These are phyloP conservation scores for Euphonia xanthogaster DNA, from an alignment of 2,797 vertebrate genomes.

Conservation along the genomic window DNA sequence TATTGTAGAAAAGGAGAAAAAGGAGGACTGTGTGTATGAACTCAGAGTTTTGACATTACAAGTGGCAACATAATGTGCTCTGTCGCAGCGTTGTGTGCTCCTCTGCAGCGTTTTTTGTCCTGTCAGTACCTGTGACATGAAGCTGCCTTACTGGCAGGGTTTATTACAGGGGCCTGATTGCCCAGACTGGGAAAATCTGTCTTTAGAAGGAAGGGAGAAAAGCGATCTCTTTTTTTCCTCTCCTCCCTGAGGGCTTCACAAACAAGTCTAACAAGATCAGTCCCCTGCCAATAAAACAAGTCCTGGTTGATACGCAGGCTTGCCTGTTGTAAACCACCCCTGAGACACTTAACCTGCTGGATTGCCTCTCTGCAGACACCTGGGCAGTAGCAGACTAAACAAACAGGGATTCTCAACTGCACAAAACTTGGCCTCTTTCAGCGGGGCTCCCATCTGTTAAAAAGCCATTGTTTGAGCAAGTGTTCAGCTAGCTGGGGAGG, in stretches of 20 bases:
- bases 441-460: slow-evolving; percentile 93
- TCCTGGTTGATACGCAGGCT: neutral
- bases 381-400: slow-evolving; percentile 80
- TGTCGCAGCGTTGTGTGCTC: fast-evolving
- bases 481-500: slow-evolving; percentile 85
- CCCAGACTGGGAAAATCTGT: neutral
- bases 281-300: slow-evolving; percentile 48
- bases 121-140: neutral
- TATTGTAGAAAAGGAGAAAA: neutral
- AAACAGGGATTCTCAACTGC: slow-evolving; percentile 84
- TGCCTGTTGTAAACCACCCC: slow-evolving; percentile 51
- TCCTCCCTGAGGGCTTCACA: neutral
- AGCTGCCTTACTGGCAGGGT: neutral
- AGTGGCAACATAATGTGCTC: neutral
- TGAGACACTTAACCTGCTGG: slow-evolving; percentile 74
- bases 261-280: slow-evolving; percentile 12
- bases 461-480: slow-evolving; percentile 88
- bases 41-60: neutral
- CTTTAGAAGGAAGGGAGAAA: neutral
- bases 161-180: neutral
- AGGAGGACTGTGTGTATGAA: neutral
- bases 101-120: neutral
- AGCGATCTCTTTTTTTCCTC: neutral
- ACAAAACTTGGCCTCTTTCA: slow-evolving; percentile 85
- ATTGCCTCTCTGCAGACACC: slow-evolving; percentile 82